phyloP scores from a whole-genome alignment of 2,888 invertebrate genomes.

The Arge pagana region DNA sequence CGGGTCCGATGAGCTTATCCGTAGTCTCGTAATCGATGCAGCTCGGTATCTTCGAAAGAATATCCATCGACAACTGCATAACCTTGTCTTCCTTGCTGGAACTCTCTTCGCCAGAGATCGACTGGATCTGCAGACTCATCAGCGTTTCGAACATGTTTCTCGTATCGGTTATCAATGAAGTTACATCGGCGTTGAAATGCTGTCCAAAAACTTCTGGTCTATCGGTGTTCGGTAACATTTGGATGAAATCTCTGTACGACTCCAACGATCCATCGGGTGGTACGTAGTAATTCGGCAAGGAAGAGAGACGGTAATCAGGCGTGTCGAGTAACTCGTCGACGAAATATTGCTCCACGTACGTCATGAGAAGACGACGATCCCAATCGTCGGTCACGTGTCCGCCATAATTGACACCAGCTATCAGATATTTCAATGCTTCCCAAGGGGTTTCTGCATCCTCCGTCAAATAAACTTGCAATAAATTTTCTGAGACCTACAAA shows the following conservation, averaged over 20 bases:
- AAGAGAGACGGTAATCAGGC: conserved; percentile 75
- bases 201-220: conserved; percentile 89
- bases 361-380: conserved; percentile 75
- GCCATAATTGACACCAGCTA: conserved; percentile 88
- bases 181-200: conserved; percentile 88
- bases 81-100: conserved; percentile 76
- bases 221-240: conserved; percentile 76
- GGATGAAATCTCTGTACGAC: conserved; percentile 80
- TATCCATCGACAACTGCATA: conserved; percentile 70
- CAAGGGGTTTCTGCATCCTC: conserved; percentile 85
- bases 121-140: conserved; percentile 76
- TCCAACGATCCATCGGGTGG: conserved; percentile 81
- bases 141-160: conserved; percentile 76
- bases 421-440: conserved; percentile 87
- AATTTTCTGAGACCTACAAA: conserved; percentile 76
- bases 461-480: conserved; percentile 82
- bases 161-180: conserved; percentile 82
- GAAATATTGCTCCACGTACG: conserved; percentile 85
- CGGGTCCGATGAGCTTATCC: conserved; percentile 73
- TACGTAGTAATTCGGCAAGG: conserved; percentile 77
- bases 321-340: conserved; percentile 70
- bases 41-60: conserved; percentile 72
- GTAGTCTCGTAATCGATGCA: conserved; percentile 79
- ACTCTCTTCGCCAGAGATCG: conserved; percentile 61
- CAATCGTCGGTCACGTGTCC: conserved; percentile 81